Base-by-base conservation (phyloP, 2,888 invertebrate genomes). In the Tinea pellionella region DNA sequence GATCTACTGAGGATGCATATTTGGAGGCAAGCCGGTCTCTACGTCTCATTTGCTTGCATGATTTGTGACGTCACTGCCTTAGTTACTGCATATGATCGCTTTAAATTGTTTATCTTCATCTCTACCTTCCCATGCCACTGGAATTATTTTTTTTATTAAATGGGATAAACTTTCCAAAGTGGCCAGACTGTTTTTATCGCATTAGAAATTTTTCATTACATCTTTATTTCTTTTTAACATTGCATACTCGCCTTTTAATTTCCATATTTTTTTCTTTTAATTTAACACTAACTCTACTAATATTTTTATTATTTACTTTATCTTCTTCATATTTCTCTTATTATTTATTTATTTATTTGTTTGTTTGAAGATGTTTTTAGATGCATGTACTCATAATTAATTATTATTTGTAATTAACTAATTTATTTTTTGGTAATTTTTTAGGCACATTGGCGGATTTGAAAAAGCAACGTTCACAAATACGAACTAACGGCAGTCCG, bases 391-490 rank as follows among this genome's bases (percentile, higher is more conserved):
- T 24, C 6, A 24, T 2, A 24, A 24, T 2, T 24, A 24, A 24
- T 24, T 24, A 2, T 3, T 6, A 6, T 24, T 24, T 37, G 9
- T 2, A 37, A 9, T 37, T 6, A 37, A n/a, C n/a, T 37, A 37
- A 37, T 37, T 1, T 37, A 2, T 37, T 47, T 15, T 47, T 9
- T 13, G 9, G 13, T 47, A 47, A 57, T 41, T 60, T 86, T 85
- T 57, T 82, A 88, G 91, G 93, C 68, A 97, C 97, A 59, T 89
- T 98, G 68, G 94, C 97, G 60, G 97, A 97, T 81, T 88, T 97
- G 77, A 98, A 98, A 87, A 96, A 96, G 78, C 96, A 97, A 75
- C 90, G 97, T 64, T 92, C 95, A 64, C 94, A 94, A 70, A 94
- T 93, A 68, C 89, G 95, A 68, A 89, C 84, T 1, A 92, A 92